Evolutionary conservation across 2,797 vertebrate genomes (phyloP), one percentile per base, ranked within the genome.

Genomic region (Thaleichthys pacificus): DNA sequence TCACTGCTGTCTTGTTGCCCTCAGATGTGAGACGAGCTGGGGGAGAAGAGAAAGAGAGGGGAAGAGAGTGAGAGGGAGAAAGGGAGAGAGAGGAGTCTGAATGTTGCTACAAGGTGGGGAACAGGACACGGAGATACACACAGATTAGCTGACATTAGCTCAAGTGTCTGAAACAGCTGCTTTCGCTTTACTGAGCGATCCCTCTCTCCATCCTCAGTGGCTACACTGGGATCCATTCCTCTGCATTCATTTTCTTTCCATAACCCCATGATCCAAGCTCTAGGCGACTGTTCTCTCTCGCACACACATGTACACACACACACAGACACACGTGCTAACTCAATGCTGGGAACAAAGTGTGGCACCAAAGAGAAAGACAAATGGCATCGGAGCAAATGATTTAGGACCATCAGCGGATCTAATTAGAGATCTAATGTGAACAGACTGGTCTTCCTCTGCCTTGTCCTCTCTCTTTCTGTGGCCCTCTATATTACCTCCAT

Each of bases 1-100:
- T 92, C 42, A 94, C 84, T 0, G 90, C 90, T 17, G 92, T 94
- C 84, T 90, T 91, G 85, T 94, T 93, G 61, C 77, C 68, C 5
- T 90, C 91, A 0, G 21, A 65, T 0, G 61, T 88, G 74, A 93
- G 70, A 17, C 80, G 87, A 0, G 92, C 93, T 94, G 77, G 24
- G 51, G 38, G 42, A 3, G 3, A 58, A 64, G 57, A 67, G 0
- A 64, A 61, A 49, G 77, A 28, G 0, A 58, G 68, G 28, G 17
- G 30, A 30, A 75, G 17, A 69, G 30, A 58, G 14, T 35, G 24
- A 61, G 1, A 22, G n/a, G 38, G 21, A 21, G 6, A 14, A n/a
- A 76, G n/a, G 19, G 38, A 42, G 60, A n/a, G 54, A 22, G 11
- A 54, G 9, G 19, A 51, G 12, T n/a, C 15, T 47, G 19, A 12